Evolutionary conservation across 2,888 invertebrate species (phyloP).

Genomic region (Orthonychiurus folsomi): DNA sequence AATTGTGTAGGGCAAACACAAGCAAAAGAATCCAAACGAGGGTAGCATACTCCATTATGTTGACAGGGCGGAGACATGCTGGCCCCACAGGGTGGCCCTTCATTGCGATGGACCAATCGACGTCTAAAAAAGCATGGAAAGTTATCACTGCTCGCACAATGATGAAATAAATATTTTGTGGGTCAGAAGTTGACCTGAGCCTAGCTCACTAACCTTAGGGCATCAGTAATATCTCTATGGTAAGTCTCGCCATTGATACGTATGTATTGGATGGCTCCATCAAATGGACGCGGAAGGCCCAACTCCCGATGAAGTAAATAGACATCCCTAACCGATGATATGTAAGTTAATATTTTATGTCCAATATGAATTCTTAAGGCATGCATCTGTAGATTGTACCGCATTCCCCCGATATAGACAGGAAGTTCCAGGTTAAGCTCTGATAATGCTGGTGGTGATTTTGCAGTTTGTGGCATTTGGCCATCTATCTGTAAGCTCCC

Average conservation of each 20-base stretch:
- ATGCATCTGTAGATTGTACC: too few relatives aligned
- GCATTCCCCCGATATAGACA: constrained; percentile 71
- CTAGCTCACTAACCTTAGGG: too few relatives aligned
- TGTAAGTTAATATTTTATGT: neutral
- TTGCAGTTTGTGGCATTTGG: constrained; percentile 60
- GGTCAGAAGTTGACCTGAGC: too few relatives aligned
- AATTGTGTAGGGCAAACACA: constrained; percentile 67
- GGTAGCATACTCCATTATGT: constrained; percentile 73
- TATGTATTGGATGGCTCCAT: constrained; percentile 77
- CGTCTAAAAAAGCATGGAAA: too few relatives aligned
- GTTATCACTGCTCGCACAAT: too few relatives aligned
- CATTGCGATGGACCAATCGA: constrained; percentile 40
- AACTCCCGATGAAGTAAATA: constrained; percentile 45
- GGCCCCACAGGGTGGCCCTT: constrained; percentile 53
- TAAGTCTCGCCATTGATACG: constrained; percentile 65
- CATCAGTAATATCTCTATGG: constrained; percentile 43
- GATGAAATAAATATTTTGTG: too few relatives aligned
- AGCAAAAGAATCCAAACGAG: constrained; percentile 62
- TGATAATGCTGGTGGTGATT: constrained; percentile 65
- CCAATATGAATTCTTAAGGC: too few relatives aligned
- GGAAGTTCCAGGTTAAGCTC: constrained; percentile 74
- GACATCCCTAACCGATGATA: constrained; percentile 41
- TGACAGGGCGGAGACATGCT: constrained; percentile 49
- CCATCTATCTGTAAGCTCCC: constrained; percentile 70
- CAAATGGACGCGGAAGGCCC: constrained; percentile 53